Evolutionary conservation across 2,797 vertebrate species (phyloP).

Genomic region (Gallinago stenura): DNA sequence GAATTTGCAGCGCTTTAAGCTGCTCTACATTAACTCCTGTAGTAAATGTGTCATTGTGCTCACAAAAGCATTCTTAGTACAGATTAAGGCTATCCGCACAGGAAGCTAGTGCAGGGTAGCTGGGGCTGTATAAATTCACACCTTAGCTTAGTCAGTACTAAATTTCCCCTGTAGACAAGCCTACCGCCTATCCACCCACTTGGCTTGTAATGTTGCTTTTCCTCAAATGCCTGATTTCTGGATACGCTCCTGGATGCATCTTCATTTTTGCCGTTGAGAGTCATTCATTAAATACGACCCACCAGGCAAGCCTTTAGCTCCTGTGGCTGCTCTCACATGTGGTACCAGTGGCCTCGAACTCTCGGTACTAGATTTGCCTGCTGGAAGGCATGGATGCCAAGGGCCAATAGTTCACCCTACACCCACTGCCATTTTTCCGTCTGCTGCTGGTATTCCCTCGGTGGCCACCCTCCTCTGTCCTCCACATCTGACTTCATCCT

Average conservation of each 20-base stretch:
- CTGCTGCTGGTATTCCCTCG: background rate
- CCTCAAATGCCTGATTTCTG: background rate
- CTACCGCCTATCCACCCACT: background rate
- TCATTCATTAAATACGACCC: background rate
- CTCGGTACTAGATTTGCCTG: background rate
- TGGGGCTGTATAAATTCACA: conserved; percentile 44
- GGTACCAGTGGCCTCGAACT: background rate
- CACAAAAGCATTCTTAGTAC: conserved; percentile 1
- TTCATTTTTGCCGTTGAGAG: background rate
- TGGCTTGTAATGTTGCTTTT: background rate
- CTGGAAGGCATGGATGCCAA: fast-evolving
- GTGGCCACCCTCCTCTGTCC: background rate
- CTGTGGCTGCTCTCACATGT: background rate
- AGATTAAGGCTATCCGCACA: conserved; percentile 28
- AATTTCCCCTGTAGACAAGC: background rate
- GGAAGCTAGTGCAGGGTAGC: background rate
- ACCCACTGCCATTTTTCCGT: background rate
- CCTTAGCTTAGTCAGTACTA: background rate
- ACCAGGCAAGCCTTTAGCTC: background rate
- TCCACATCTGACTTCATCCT: background rate
- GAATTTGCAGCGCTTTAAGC: conserved; percentile 23
- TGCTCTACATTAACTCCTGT: conserved; percentile 4
- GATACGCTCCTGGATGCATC: background rate
- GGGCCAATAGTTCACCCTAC: background rate
- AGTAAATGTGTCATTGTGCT: conserved; percentile 50